Percentiles rank a stretch among this genome's conserved stretches.
Evolutionary conservation across 2,888 invertebrate genomes (phyloP).

Genomic region (Ferdinandea cuprea): DNA sequence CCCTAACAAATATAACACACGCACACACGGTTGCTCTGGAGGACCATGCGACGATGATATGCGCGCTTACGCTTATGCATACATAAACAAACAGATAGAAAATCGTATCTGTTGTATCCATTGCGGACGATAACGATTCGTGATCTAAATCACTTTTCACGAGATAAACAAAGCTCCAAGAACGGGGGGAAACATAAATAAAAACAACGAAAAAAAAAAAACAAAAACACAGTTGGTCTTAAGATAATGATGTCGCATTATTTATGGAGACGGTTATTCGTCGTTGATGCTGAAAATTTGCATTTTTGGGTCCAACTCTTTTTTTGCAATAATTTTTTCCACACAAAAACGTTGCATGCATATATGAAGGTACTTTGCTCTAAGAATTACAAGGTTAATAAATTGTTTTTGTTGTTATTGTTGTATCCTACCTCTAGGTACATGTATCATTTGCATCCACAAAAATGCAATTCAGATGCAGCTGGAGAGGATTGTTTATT

Average conservation of each 20-base stretch:
- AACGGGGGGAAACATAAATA: conserved; percentile 14
- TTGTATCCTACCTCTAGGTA: too few species aligned
- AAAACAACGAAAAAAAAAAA: conserved; percentile 12
- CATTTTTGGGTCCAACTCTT: conserved; percentile 44
- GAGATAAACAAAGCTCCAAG: conserved; percentile 42
- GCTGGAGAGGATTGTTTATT: conserved; percentile 14
- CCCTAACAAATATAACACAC: conserved; percentile 59
- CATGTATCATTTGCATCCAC: conserved; percentile 37
- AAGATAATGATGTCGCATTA: conserved; percentile 82
- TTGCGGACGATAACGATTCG: conserved; percentile 54
- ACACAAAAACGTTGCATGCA: background rate
- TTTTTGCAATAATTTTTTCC: conserved; percentile 28
- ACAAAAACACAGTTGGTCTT: conserved; percentile 45
- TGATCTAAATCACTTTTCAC: conserved; percentile 63
- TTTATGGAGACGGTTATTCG: conserved; percentile 78
- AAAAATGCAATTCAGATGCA: conserved; percentile 6
- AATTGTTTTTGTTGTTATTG: conserved; percentile 60
- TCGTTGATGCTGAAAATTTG: conserved; percentile 49
- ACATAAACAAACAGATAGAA: conserved; percentile 23
- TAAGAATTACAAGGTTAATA: conserved; percentile 58
- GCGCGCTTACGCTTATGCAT: conserved; percentile 19
- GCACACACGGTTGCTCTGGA: conserved; percentile 26
- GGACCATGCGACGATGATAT: conserved; percentile 29
- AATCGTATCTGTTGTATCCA: background rate
- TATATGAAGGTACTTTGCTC: conserved; percentile 5